Evolutionary conservation across 37 sponge, comb jelly and placozoan genomes (phyloP).

Genomic region (Agelas oroides): DNA sequence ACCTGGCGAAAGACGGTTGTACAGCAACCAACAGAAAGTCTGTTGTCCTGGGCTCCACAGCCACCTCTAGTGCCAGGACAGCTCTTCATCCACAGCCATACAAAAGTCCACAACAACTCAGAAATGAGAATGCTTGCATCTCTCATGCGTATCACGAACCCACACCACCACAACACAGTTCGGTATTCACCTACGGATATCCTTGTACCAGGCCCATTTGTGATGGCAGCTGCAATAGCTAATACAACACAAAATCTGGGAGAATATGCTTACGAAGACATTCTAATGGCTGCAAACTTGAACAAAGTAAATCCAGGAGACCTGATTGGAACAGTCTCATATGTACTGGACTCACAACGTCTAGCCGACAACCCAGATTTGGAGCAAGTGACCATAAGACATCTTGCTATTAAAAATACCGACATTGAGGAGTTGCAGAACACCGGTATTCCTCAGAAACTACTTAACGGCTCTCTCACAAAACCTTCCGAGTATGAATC

Average conservation of each 20-base stretch:
- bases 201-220: conserved; percentile 57
- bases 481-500: conserved; percentile 28
- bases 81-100: conserved; percentile 30
- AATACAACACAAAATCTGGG: conserved; percentile 39
- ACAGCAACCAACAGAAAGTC: conserved; percentile 1
- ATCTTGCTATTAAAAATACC: conserved; percentile 40
- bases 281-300: neutral
- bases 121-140: conserved; percentile 26
- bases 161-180: conserved; percentile 55
- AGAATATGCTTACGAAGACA: conserved; percentile 22
- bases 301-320: conserved; percentile 51
- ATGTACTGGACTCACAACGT: neutral
- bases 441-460: conserved; percentile 1
- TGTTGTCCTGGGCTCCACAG: neutral
- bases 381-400: conserved; percentile 36
- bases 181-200: conserved; percentile 43
- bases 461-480: neutral
- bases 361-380: neutral
- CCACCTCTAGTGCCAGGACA: conserved; percentile 26
- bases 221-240: conserved; percentile 38
- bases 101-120: conserved; percentile 17
- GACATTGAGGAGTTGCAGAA: neutral
- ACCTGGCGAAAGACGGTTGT: neutral
- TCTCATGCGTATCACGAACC: conserved; percentile 41
- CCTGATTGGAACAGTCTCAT: conserved; percentile 23